A percentile compares a stretch with the other conserved stretches of the same genome.
phyloP scores from a whole-genome alignment of 1,140 invertebrate genomes.

The Artemia franciscana region DNA sequence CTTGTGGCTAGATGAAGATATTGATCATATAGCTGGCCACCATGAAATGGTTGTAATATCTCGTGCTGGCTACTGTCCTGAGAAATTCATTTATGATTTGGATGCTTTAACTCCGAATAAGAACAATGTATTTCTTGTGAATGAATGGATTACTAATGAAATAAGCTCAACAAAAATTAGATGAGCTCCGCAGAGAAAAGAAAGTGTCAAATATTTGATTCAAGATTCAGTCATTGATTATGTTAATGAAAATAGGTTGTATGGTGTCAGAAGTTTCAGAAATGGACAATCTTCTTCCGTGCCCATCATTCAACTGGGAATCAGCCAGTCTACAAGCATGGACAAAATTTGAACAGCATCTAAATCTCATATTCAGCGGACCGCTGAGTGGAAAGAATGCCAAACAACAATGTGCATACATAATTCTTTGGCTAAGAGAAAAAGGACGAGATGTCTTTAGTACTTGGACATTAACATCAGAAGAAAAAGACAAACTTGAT shows the following conservation, averaged over 20 bases:
- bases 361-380: too few species aligned
- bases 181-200: conserved; percentile 44
- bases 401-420: too few species aligned
- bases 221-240: conserved; percentile 68
- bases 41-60: conserved; percentile 83
- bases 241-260: conserved; percentile 52
- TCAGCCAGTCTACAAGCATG: too few species aligned
- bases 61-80: conserved; percentile 56
- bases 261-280: too few species aligned
- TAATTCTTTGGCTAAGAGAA: too few species aligned
- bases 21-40: conserved; percentile 60
- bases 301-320: too few species aligned
- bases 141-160: conserved; percentile 82
- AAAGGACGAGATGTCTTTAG: too few species aligned
- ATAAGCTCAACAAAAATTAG: conserved; percentile 80
- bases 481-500: too few species aligned
- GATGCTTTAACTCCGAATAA: conserved; percentile 56
- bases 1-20: conserved; percentile 70
- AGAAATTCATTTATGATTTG: conserved; percentile 76
- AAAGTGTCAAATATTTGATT: conserved; percentile 73
- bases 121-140: conserved; percentile 68
- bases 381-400: too few species aligned
- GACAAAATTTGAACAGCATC: too few species aligned
- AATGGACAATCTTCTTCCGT: too few species aligned
- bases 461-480: too few species aligned